Evolutionary conservation across 2,888 invertebrate genomes (phyloP), one percentile per base, ranked within the genome.

Genomic region (Meliscaeva auricollis): DNA sequence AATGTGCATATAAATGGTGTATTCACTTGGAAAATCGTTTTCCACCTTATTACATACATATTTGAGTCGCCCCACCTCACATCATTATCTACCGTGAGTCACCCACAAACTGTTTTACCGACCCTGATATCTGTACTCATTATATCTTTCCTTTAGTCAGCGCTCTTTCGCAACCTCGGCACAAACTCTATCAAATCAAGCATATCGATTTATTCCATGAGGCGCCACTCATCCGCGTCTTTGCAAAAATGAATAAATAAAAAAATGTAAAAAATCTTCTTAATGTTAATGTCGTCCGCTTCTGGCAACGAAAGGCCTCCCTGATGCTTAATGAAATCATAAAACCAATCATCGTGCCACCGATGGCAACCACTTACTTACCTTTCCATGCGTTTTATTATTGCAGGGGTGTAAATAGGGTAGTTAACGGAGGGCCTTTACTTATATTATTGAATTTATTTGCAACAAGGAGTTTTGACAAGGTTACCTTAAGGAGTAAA

Each of bases 301-400:
- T 74, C 46, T 56, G 26, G 75, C 58, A 72, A 44, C 35, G 38
- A 50, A 46, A 75, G 13, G 54, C 74, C 74, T 66, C 30, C 35
- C n/a, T n/a, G 41, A 69, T n/a, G 41, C 50, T 46, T 74, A 78
- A 83, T 83, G 58, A 83, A 83, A 83, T 78, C 74, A 70, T 74
- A 83, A 83, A 83, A 78, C 78, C 83, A 74, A 83, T 83, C 74
- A 83, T 74, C 50, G 44, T 64, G 69, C 69, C 62, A 68, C 77
- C 77, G 66, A 66, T 72, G 52, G 70, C 68, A 70, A 38, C 50
- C 9, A 26, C 50, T 41, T 44, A 26, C 44, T 26, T 44, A 60
- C 41, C 60, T 44, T 44, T 41, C 41, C 38, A 41, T 44, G 9
- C 44, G 44, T 62, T 62, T 41, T 62, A 17, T 62, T 41, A 30